A percentile compares a stretch with the other conserved stretches of the same genome.
These are phyloP conservation scores for Menidia menidia DNA, from an alignment of 2,797 vertebrate species.

Conservation along the genomic window DNA sequence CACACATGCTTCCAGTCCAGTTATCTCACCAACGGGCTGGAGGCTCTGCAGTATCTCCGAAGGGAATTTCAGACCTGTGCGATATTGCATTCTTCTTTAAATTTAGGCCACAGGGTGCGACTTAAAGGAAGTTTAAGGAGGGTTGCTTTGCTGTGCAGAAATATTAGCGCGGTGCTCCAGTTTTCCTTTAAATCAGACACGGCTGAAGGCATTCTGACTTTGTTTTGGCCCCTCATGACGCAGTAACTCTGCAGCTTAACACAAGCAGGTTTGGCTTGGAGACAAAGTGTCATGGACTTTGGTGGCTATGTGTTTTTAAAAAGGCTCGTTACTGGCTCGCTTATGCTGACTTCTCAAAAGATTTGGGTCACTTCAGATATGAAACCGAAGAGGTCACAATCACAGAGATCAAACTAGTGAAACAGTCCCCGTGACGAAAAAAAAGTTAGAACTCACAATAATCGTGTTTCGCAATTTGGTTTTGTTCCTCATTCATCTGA, in stretches of 20 bases:
- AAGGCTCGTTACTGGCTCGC: background rate
- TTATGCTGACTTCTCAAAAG: slow-evolving; percentile 10
- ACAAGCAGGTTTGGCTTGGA: background rate
- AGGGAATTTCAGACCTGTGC: slow-evolving; percentile 12
- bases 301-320: background rate
- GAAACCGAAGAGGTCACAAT: slow-evolving; percentile 7
- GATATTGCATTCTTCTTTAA: background rate
- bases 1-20: background rate
- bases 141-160: background rate
- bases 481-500: background rate
- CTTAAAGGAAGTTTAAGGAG: slow-evolving; percentile 1
- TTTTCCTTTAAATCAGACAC: slow-evolving; percentile 8
- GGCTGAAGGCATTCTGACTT: background rate
- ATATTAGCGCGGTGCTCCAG: too few relatives aligned
- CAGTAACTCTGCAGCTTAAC: background rate
- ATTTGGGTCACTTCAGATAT: slow-evolving; percentile 25
- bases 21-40: background rate
- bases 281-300: background rate
- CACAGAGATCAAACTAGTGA: background rate
- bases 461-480: background rate
- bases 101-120: background rate
- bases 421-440: background rate
- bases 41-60: background rate
- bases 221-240: background rate
- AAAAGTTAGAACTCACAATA: background rate